These are phyloP conservation scores for Acanthosoma haemorrhoidale DNA, from an alignment of 2,888 invertebrate species.

Conservation along the genomic window DNA sequence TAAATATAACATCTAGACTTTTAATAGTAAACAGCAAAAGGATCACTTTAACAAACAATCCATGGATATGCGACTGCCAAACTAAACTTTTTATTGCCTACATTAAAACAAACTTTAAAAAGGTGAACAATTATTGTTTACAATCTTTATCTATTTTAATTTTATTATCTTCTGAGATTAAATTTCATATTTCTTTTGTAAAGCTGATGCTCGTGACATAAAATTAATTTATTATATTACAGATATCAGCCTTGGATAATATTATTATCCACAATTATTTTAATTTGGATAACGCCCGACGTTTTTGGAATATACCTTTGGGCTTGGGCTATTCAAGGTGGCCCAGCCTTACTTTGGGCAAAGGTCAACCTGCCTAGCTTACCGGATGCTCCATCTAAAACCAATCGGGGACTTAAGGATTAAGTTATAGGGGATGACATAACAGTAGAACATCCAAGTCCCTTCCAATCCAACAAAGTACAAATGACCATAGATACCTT, in stretches of 20 bases:
- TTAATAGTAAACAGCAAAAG: no score
- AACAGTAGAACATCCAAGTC: no score
- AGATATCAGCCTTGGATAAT: conserved; percentile 43
- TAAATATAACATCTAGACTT: no score
- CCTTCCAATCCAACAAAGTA: no score
- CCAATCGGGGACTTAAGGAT: no score
- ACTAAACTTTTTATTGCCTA: conserved; percentile 56
- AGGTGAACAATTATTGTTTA: conserved; percentile 40
- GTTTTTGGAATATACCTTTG: no score
- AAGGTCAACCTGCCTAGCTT: no score
- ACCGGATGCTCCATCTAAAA: no score
- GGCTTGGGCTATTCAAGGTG: no score
- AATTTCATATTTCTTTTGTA: conserved; percentile 1
- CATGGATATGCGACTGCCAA: conserved; percentile 63
- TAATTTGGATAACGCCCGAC: conserved; percentile 43
- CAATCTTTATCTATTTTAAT: neutral
- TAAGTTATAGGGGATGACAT: no score
- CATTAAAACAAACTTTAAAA: conserved; percentile 48
- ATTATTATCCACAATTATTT: conserved; percentile 44
- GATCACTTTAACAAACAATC: conserved; percentile 59
- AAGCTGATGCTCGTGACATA: neutral
- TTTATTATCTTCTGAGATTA: neutral
- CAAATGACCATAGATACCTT: no score
- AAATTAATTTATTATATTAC: conserved; percentile 18
- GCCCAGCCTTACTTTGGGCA: no score